Percentiles rank a stretch among this genome's conserved stretches.
These are phyloP conservation scores for Metopolophium dirhodum DNA, from an alignment of 1,140 invertebrate genomes.

Conservation along the genomic window DNA sequence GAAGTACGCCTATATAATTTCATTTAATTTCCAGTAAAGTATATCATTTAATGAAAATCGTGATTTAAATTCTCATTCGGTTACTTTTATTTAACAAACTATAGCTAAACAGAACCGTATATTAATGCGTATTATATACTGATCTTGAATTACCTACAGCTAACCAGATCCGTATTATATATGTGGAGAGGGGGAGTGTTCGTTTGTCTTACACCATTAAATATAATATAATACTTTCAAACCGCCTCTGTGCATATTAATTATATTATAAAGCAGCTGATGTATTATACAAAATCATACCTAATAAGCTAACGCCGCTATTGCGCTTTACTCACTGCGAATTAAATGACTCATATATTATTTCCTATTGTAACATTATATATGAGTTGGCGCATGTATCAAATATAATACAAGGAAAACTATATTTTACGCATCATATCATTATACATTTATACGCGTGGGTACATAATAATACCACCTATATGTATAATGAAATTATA, in stretches of 20 bases:
- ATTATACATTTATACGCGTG: background rate
- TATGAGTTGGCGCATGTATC: background rate
- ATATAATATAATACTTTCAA: background rate
- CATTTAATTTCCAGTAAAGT: no score
- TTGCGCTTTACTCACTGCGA: background rate
- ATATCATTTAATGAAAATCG: no score
- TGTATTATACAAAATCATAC: background rate
- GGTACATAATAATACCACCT: background rate
- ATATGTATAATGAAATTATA: background rate
- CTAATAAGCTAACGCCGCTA: background rate
- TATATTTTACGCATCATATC: background rate
- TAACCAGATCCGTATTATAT: no score
- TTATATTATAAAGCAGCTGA: background rate
- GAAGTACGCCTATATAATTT: no score
- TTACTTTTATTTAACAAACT: no score
- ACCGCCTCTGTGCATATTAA: background rate
- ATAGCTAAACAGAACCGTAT: no score
- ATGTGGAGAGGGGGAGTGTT: no score
- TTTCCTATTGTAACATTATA: background rate
- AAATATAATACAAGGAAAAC: background rate
- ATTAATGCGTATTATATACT: no score
- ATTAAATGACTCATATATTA: constrained; percentile 2
- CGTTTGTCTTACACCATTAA: no score
- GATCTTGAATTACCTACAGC: no score
- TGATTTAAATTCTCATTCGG: no score